phyloP scores from a whole-genome alignment of 2,888 invertebrate genomes.

The Protophormia terraenovae region DNA sequence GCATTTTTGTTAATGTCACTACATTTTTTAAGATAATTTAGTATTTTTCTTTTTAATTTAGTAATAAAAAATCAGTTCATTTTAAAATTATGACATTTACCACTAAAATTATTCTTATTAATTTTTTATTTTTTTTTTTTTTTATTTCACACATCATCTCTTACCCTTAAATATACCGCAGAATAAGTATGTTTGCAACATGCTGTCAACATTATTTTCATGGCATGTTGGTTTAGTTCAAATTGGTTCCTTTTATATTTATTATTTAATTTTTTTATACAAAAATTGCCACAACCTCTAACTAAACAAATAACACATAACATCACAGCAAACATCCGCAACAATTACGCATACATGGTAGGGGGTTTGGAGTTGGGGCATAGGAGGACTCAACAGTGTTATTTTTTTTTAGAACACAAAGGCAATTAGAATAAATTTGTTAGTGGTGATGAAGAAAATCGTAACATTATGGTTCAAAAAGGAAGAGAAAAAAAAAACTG shows the following conservation, averaged over 20 bases:
- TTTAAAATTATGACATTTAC: conserved; percentile 29
- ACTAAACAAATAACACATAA: conserved; percentile 63
- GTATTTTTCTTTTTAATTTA: too few species aligned
- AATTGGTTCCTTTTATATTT: conserved; percentile 52
- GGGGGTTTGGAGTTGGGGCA: conserved; percentile 1
- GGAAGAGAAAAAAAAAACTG: background rate
- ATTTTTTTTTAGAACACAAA: conserved; percentile 22
- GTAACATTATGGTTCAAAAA: conserved; percentile 40
- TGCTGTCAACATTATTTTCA: conserved; percentile 65
- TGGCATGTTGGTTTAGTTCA: conserved; percentile 62
- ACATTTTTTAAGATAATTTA: too few species aligned
- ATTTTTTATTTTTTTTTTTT: background rate
- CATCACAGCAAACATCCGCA: conserved; percentile 63
- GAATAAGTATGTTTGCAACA: conserved; percentile 47
- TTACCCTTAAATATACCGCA: conserved; percentile 18
- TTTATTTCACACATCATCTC: conserved; percentile 5
- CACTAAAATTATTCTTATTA: background rate
- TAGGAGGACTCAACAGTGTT: background rate
- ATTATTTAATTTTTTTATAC: conserved; percentile 31
- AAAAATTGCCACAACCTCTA: conserved; percentile 62
- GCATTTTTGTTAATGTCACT: too few species aligned
- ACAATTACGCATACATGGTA: conserved; percentile 61
- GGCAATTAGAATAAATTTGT: conserved; percentile 69
- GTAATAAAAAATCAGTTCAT: background rate
- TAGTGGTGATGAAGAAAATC: conserved; percentile 63